Evolutionary conservation across 2,888 invertebrate genomes (phyloP).

Genomic region (Dysmachus trigonus): DNA sequence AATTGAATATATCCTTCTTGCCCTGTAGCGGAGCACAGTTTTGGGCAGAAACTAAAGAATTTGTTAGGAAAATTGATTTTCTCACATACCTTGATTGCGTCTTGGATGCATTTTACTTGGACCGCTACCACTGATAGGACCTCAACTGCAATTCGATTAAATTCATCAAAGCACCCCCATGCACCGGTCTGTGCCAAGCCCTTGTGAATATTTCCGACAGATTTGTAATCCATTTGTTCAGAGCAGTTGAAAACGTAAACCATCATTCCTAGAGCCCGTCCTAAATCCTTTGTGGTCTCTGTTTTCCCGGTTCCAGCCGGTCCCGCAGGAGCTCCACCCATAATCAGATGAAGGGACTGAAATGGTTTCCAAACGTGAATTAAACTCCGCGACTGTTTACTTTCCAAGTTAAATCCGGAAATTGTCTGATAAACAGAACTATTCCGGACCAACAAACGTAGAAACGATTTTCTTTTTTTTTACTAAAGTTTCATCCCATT

Average conservation of each 20-base stretch:
- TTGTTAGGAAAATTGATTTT: neutral
- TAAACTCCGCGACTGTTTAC: neutral
- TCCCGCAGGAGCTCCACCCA: constrained; percentile 97
- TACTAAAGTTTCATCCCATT: neutral
- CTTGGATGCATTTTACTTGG: constrained; percentile 86
- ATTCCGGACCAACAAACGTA: neutral
- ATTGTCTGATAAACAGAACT: neutral
- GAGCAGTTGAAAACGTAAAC: constrained; percentile 98
- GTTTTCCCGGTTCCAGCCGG: constrained; percentile 78
- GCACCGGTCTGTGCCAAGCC: constrained; percentile 75
- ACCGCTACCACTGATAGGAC: constrained; percentile 95
- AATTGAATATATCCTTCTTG: constrained; percentile 81
- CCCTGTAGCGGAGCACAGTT: constrained; percentile 57
- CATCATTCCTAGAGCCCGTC: constrained; percentile 93
- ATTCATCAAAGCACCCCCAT: constrained; percentile 98
- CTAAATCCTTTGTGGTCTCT: constrained; percentile 95
- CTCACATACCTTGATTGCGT: constrained; percentile 77
- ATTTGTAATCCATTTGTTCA: constrained; percentile 97
- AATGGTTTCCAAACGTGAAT: constrained; percentile 40
- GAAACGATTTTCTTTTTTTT: neutral
- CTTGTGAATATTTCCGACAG: constrained; percentile 94
- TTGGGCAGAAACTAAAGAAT: neutral
- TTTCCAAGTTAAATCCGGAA: neutral
- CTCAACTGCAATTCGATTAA: constrained; percentile 94
- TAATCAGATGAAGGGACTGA: constrained; percentile 85